Evolutionary conservation across 1,140 invertebrate species (phyloP).

Genomic region (Holcopasites calliopsidis): DNA sequence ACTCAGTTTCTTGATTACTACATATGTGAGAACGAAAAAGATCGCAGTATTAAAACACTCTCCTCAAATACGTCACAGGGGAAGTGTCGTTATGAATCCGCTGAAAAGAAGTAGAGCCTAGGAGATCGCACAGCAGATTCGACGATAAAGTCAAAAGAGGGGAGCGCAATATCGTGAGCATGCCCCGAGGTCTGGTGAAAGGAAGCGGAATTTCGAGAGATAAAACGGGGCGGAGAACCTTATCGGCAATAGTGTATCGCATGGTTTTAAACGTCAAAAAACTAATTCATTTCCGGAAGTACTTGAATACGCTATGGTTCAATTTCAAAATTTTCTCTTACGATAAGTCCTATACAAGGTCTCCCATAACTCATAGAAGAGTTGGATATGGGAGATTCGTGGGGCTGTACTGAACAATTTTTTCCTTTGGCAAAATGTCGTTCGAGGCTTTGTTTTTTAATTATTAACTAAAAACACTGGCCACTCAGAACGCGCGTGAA

Average conservation of each 20-base stretch:
- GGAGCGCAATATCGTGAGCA: background rate
- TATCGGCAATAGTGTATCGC: background rate
- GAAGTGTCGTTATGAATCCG: background rate
- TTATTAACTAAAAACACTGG: no score
- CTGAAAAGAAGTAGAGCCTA: background rate
- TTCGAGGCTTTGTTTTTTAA: no score
- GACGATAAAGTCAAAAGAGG: background rate
- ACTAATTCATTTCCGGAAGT: background rate
- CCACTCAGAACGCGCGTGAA: no score
- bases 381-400: no score
- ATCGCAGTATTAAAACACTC: background rate
- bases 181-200: background rate
- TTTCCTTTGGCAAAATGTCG: no score
- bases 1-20: no score
- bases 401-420: no score
- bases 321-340: no score
- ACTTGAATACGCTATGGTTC: background rate
- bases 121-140: background rate
- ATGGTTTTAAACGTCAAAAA: background rate
- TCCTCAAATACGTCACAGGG: background rate
- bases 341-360: no score
- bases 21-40: no score
- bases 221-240: background rate
- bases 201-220: slow-evolving; percentile 13
- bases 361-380: no score